Evolutionary conservation across 2,888 invertebrate genomes (phyloP), one percentile per base, ranked within the genome.

Genomic region (Rhagonycha lutea): DNA sequence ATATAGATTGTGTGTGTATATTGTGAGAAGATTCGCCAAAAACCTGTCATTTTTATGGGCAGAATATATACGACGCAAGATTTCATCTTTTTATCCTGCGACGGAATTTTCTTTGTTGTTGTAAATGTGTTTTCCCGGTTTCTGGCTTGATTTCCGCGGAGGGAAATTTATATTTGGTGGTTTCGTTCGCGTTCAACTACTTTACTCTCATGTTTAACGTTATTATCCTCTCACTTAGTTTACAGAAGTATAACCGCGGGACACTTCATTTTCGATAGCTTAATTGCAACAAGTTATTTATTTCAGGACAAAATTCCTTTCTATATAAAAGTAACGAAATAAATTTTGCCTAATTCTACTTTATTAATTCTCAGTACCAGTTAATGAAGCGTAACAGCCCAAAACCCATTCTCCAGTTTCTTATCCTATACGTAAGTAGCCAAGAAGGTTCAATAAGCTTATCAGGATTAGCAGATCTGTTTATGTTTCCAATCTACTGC

Each of bases 81-180:
- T 84, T 84, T 84, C 83, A 84, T 85, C 83, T 84, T 83, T 82
- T 83, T 81, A 81, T 80, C 78, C 83, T 76, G 80, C 82, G 80
- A 81, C 81, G 81, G 82, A 83, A 84, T 84, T 83, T 82, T 83
- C 83, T 84, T 85, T 85, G 84, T 85, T 83, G 83, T 80, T 80
- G 82, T 81, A 84, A 84, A 85, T 84, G 84, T 83, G 81, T 83
- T 83, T 81, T 79, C 79, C 83, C 83, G 81, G 82, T 83, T 82
- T 80, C 78, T 78, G 83, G 79, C 83, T 85, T 85, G 85, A 86
- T 86, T 86, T 86, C 86, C 86, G 84, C 82, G 79, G 85, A 85
- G 86, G 84, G 83, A 86, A 85, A 86, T 86, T 86, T 85, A 86
- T 86, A 84, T 85, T 83, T 84, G 77, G 80, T 75, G 81, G 81